Base-by-base conservation (phyloP, 2,113 vertebrate genomes). In the Ancistrus triradiatus region DNA sequence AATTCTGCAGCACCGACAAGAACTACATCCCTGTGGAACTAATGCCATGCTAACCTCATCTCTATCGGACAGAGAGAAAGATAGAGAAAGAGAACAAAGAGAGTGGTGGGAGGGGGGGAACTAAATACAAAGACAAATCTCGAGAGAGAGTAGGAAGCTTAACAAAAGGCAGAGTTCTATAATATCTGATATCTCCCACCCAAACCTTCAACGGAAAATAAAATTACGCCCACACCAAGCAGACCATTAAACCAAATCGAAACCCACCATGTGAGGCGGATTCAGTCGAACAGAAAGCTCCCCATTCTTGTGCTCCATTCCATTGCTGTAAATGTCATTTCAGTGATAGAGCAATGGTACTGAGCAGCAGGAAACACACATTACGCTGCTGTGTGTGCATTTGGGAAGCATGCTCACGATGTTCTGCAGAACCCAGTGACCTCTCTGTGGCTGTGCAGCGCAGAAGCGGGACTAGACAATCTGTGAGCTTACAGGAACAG, bases 1-100 rank as follows among this genome's bases (percentile, higher is more conserved):
- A 7, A 18, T 3, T 35, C 27, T 56, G 19, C 19, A 47, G 25
- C 8, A 24, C 14, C 22, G 49, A 7, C 31, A 61, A 43, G 35
- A 35, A 24, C 62, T 33, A 35, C 40, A 28, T 42, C 60, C 47
- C 60, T 27, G 48, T 18, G 33, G 35, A 52, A 42, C 6, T 13
- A 21, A 9, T 18, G 13, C 17, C 27, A 25, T 65, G 63, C 21
- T 65, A 53, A 56, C 11, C 19, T 55, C 50, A 56, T 56, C 50
- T 33, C 8, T 7, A 7, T 17, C 14, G 33, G 7, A 24, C 11
- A 44, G 13, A 44, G 38, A 59, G 22, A 24, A 8, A 44, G 13
- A 44, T 21, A 59, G 22, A 59, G 2, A n/a, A 3, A 15, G 38
- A 66, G 14, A 51, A n/a, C 7, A 33, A 10, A n/a, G n/a, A n/a